Evolutionary conservation across 1,140 invertebrate species (phyloP), one percentile per base, ranked within the genome.

Genomic region (Macrobrachium nipponense): DNA sequence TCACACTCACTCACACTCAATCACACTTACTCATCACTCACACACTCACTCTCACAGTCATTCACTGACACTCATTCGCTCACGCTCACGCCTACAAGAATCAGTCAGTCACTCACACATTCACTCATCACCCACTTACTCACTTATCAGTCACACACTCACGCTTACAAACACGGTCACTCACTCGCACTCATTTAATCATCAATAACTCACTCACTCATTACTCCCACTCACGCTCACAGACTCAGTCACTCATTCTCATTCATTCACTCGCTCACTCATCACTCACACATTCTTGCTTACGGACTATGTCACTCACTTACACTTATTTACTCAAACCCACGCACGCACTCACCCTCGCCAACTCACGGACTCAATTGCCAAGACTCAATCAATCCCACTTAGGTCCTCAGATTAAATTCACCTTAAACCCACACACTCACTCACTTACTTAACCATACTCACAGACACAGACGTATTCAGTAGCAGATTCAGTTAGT

Each of bases 321-420:
- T n/a, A 73, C 70, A 73, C 27, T 23, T 36, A 73, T 36, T 23
- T 36, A 73, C 70, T 23, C 70, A 73, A n/a, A 73, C 70, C 20
- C 70, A 73, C 27, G 4, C 27, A 36, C 27, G 1, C 27, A 36
- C 4, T 36, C 27, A 36, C 27, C 20, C 70, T 23, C 70, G 43
- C 70, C 23, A 18, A n/a, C 62, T 66, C 62, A n/a, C 62, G 18
- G 18, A n/a, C 62, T 66, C 62, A n/a, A 18, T 18, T 27, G 36
- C 66, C n/a, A n/a, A 10, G 7, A 10, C 36, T 70, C 68, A 8
- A 11, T 12, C 3, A 14, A n/a, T n/a, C 68, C 12, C 3, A 15
- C n/a, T 36, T n/a, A n/a, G n/a, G n/a, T n/a, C n/a, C n/a, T n/a
- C n/a, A n/a, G n/a, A n/a, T n/a, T n/a, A n/a, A n/a, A n/a, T n/a